Conservation (phyloP, 2,797 vertebrate genomes). For the Neosilurus hyrtlii region DNA sequence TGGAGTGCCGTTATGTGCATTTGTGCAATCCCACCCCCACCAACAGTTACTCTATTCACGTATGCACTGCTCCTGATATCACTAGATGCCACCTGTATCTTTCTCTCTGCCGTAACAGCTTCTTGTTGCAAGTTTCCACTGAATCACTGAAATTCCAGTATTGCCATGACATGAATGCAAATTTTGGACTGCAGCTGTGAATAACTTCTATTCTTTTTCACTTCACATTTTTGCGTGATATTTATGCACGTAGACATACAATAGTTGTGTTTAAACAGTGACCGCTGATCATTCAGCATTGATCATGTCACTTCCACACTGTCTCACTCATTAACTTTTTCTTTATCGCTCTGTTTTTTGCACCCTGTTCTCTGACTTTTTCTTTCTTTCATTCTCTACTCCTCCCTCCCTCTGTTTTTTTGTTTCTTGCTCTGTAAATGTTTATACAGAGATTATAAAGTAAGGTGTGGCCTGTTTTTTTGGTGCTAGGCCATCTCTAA, state of each 20-base stretch:
- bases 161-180: too few relatives aligned
- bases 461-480: constrained; percentile 56
- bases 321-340: not conserved
- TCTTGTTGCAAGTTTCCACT: too few relatives aligned
- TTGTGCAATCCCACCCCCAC: too few relatives aligned
- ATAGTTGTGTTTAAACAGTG: not conserved
- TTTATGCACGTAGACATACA: not conserved
- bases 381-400: too few relatives aligned
- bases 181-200: too few relatives aligned
- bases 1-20: too few relatives aligned
- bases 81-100: too few relatives aligned
- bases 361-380: not conserved
- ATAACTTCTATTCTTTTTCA: not conserved
- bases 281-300: not conserved
- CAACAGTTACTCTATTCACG: too few relatives aligned
- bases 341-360: not conserved
- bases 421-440: constrained; percentile 50
- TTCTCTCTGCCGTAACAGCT: too few relatives aligned
- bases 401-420: not conserved
- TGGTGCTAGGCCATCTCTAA: constrained; percentile 63
- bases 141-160: too few relatives aligned
- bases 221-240: not conserved
- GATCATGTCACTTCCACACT: not conserved
- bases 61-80: too few relatives aligned
- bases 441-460: constrained; percentile 63